Evolutionary conservation across 2,888 invertebrate genomes (phyloP).

Genomic region (Cheilosia soror): DNA sequence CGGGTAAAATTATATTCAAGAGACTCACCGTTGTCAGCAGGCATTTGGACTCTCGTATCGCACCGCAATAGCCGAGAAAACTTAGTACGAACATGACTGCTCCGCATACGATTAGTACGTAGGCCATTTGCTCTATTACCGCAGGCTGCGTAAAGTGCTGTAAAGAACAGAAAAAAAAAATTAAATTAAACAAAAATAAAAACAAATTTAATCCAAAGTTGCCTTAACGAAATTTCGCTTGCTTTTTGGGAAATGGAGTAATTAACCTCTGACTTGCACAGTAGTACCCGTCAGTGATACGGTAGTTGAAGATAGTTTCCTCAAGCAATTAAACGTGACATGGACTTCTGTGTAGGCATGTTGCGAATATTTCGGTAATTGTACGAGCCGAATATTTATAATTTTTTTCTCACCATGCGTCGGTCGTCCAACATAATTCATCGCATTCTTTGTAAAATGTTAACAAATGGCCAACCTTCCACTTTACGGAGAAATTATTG

Average conservation of each 20-base stretch:
- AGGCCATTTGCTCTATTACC: conserved; percentile 88
- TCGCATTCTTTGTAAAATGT: no score
- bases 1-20: not conserved
- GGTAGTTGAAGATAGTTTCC: conserved; percentile 4
- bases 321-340: conserved; percentile 24
- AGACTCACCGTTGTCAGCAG: conserved; percentile 88
- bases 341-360: not conserved
- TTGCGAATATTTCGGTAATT: not conserved
- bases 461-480: no score
- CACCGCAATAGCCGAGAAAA: conserved; percentile 89
- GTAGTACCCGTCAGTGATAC: conserved; percentile 10
- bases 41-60: conserved; percentile 88
- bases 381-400: not conserved
- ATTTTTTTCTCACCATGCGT: no score
- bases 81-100: conserved; percentile 89
- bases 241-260: conserved; percentile 28
- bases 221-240: conserved; percentile 19
- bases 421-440: no score
- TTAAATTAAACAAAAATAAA: conserved; percentile 25
- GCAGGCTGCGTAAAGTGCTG: conserved; percentile 86
- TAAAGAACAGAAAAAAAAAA: conserved; percentile 78
- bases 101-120: conserved; percentile 88
- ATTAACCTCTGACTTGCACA: conserved; percentile 59
- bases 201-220: conserved; percentile 57
- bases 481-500: no score